A percentile compares a stretch with the other conserved stretches of the same genome.
These are phyloP conservation scores for Hipparchia semele DNA, from an alignment of 2,888 invertebrate species.

Conservation along the genomic window DNA sequence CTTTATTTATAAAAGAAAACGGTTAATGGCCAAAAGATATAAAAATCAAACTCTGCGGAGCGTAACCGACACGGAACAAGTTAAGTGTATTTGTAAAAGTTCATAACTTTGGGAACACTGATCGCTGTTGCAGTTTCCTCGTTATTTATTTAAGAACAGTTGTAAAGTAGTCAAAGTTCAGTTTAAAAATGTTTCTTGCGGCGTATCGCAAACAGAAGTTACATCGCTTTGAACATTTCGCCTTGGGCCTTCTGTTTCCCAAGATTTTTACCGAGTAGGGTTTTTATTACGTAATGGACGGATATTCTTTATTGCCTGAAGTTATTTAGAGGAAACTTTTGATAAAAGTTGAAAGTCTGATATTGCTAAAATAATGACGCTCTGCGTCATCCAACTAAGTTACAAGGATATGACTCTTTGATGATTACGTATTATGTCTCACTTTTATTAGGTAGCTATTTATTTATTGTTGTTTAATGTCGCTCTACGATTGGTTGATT, in stretches of 20 bases:
- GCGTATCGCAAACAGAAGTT: constrained; percentile 23
- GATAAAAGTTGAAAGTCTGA: neutral
- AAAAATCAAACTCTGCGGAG: constrained; percentile 29
- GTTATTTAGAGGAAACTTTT: neutral
- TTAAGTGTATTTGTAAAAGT: constrained; percentile 42
- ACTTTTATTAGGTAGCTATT: too few relatives aligned
- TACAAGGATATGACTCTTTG: too few relatives aligned
- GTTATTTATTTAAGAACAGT: constrained; percentile 40
- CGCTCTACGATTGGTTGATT: too few relatives aligned
- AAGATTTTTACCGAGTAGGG: constrained; percentile 8
- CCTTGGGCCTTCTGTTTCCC: constrained; percentile 11
- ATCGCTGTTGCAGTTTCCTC: constrained; percentile 39
- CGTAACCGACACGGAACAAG: constrained; percentile 32
- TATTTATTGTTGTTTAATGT: too few relatives aligned
- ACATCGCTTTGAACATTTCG: constrained; percentile 15
- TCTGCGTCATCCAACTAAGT: too few relatives aligned
- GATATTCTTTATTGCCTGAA: neutral
- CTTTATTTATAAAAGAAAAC: constrained; percentile 2
- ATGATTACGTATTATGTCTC: too few relatives aligned
- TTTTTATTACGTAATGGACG: constrained; percentile 4
- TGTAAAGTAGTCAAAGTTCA: constrained; percentile 29
- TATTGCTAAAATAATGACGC: too few relatives aligned
- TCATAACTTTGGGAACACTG: constrained; percentile 42
- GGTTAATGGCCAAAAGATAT: constrained; percentile 19
- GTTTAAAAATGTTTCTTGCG: constrained; percentile 30